A percentile compares a stretch with the other conserved stretches of the same genome.
phyloP scores from a whole-genome alignment of 2,888 invertebrate species.

The Spicauda simplicius region DNA sequence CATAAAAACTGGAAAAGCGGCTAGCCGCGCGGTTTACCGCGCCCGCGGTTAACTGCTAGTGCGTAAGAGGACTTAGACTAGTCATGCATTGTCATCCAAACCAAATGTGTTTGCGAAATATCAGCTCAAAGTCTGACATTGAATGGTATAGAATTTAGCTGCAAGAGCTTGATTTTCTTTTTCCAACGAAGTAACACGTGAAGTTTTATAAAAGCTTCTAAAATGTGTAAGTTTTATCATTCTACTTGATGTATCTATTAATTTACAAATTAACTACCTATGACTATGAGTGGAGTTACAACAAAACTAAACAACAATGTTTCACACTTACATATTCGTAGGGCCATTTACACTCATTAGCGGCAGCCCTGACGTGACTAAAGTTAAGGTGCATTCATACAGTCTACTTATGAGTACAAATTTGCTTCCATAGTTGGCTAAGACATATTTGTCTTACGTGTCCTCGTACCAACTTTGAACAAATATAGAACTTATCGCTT shows the following conservation, averaged over 20 bases:
- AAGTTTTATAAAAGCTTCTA: no score
- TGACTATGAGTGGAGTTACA: neutral
- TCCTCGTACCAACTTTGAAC: constrained; percentile 63
- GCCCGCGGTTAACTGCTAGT: no score
- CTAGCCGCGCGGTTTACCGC: no score
- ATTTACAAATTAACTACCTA: neutral
- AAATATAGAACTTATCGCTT: constrained; percentile 69
- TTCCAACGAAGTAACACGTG: no score
- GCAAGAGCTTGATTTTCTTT: no score
- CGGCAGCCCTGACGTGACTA: constrained; percentile 61
- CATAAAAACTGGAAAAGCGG: no score
- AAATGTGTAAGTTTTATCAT: no score
- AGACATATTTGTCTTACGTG: constrained; percentile 80
- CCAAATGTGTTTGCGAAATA: no score
- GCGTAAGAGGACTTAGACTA: no score
- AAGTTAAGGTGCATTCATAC: constrained; percentile 75
- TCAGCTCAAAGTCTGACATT: no score
- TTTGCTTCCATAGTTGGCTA: constrained; percentile 72
- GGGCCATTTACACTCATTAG: constrained; percentile 47
- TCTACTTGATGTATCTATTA: neutral
- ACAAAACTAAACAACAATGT: constrained; percentile 16
- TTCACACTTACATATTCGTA: constrained; percentile 19
- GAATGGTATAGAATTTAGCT: no score
- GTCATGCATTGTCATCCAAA: no score
- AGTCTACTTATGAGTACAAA: constrained; percentile 77